These are phyloP conservation scores for Geotrypetes seraphini DNA, from an alignment of 2,797 vertebrate genomes.

Conservation along the genomic window DNA sequence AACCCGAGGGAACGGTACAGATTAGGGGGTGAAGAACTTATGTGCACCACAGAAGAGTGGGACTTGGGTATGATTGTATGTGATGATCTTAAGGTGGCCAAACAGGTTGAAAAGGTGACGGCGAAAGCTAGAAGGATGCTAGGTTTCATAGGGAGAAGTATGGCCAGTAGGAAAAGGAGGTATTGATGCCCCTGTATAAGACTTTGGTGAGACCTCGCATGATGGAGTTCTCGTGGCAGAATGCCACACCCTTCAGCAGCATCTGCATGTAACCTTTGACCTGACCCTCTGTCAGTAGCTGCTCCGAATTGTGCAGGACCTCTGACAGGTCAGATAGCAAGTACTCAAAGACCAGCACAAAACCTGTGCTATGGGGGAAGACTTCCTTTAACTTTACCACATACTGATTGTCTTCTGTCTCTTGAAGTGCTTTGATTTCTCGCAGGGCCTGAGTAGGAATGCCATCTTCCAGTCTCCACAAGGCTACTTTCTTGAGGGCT, in stretches of 20 bases:
- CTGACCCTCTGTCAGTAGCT: conserved; percentile 70
- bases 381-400: conserved; percentile 79
- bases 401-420: conserved; percentile 78
- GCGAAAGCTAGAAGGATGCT: too few species aligned
- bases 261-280: conserved; percentile 87
- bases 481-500: conserved; percentile 80
- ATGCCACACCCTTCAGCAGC: conserved; percentile 78
- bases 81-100: too few species aligned
- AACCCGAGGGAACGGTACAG: too few species aligned
- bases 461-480: conserved; percentile 73
- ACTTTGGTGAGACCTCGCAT: too few species aligned
- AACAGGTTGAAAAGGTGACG: too few species aligned
- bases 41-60: too few species aligned
- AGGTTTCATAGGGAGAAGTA: too few species aligned
- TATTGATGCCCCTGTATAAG: too few species aligned
- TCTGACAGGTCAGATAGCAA: conserved; percentile 86
- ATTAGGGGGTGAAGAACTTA: too few species aligned
- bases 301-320: conserved; percentile 71
- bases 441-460: conserved; percentile 81
- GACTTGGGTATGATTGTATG: too few species aligned
- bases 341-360: conserved; percentile 84
- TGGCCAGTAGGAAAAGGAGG: too few species aligned
- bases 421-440: conserved; percentile 84
- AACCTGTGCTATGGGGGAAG: conserved; percentile 77
- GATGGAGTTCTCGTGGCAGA: conserved; percentile 79